Percentiles rank a stretch among this genome's conserved stretches.
These are phyloP conservation scores for Sebastiscus albofasciatus DNA, from an alignment of 2,797 vertebrate genomes.

Conservation along the genomic window DNA sequence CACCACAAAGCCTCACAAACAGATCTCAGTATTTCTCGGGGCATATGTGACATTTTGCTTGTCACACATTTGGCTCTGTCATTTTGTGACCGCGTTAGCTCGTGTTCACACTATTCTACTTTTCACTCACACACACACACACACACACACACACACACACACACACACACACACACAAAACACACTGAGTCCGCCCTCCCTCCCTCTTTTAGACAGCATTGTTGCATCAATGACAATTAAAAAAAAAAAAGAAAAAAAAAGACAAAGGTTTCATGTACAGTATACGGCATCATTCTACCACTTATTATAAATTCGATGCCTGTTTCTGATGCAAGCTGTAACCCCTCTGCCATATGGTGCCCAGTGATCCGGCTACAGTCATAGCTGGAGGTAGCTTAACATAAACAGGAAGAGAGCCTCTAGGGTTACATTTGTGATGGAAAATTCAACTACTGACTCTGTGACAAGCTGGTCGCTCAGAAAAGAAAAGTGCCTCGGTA, in stretches of 20 bases:
- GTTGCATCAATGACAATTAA: no score
- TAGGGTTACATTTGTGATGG: slow-evolving; percentile 69
- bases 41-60: slow-evolving; percentile 78
- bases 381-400: slow-evolving; percentile 57
- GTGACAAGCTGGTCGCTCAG: slow-evolving; percentile 34
- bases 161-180: background rate
- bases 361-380: slow-evolving; percentile 44
- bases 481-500: slow-evolving; percentile 10
- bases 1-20: slow-evolving; percentile 51
- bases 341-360: slow-evolving; percentile 51
- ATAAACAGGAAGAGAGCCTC: slow-evolving; percentile 70
- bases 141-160: background rate
- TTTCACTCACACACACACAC: slow-evolving; percentile 6
- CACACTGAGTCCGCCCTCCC: background rate
- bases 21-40: slow-evolving; percentile 56
- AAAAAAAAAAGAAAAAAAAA: no score
- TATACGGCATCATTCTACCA: background rate
- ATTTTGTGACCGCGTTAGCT: slow-evolving; percentile 67
- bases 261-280: background rate
- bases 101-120: slow-evolving; percentile 56
- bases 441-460: slow-evolving; percentile 64
- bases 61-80: slow-evolving; percentile 68
- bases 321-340: slow-evolving; percentile 11
- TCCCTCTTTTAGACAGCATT: no score
- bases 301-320: background rate